A percentile compares a stretch with the other conserved stretches of the same genome.
Evolutionary conservation across 2,888 invertebrate species (phyloP).

Genomic region (Cryptus armator): DNA sequence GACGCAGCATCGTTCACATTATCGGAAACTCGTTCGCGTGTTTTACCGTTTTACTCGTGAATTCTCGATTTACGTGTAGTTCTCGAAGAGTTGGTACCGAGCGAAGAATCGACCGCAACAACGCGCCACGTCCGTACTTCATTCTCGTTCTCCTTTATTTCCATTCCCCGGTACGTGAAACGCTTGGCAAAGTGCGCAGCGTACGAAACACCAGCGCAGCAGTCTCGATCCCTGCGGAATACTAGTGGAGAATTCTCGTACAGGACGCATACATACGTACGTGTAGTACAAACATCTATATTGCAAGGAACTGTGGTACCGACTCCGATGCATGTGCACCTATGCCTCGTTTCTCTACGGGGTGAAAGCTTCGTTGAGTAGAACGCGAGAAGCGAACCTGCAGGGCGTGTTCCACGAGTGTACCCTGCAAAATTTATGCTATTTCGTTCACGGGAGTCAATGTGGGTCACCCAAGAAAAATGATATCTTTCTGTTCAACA

Average conservation of each 20-base stretch:
- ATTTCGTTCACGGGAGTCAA: not conserved
- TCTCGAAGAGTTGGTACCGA: slow-evolving; percentile 33
- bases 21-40: not conserved
- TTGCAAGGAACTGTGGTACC: slow-evolving; percentile 1
- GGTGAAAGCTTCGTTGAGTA: slow-evolving; percentile 25
- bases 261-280: slow-evolving; percentile 7
- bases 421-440: slow-evolving; percentile 14
- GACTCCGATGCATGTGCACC: slow-evolving; percentile 10
- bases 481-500: not conserved
- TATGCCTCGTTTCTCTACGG: slow-evolving; percentile 25
- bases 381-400: slow-evolving; percentile 21
- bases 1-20: not conserved
- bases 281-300: not conserved
- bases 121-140: slow-evolving; percentile 19
- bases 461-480: slow-evolving; percentile 21
- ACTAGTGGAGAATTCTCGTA: slow-evolving; percentile 32
- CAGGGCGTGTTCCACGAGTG: not conserved
- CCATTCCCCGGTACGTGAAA: slow-evolving; percentile 54
- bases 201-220: slow-evolving; percentile 34
- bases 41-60: slow-evolving; percentile 42
- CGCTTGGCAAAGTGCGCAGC: slow-evolving; percentile 57
- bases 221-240: slow-evolving; percentile 49
- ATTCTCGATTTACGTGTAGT: slow-evolving; percentile 40
- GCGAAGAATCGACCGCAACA: slow-evolving; percentile 56
- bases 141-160: slow-evolving; percentile 25